Conservation (phyloP, 2,797 vertebrate species). For the Varecia variegata region DNA sequence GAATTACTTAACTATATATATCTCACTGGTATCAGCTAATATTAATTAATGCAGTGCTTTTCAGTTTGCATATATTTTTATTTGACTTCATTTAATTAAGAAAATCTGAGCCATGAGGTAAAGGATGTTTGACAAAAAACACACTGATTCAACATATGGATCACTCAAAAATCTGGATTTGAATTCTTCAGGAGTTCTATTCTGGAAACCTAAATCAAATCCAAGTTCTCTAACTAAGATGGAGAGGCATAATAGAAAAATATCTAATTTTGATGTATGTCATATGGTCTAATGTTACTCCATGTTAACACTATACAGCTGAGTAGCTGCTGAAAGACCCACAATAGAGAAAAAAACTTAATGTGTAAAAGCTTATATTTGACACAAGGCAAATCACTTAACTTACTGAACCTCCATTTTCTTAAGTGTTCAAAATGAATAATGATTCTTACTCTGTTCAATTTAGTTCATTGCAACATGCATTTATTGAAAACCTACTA, state of each 20-base stretch:
- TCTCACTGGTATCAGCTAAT: neutral
- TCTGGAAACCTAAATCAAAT: slow-evolving; percentile 51
- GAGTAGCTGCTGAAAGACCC: neutral
- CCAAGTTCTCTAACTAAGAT: slow-evolving; percentile 40
- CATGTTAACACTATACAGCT: neutral
- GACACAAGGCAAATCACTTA: neutral
- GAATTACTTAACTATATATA: neutral
- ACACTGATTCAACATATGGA: slow-evolving; percentile 31
- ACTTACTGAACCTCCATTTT: neutral
- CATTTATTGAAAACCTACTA: neutral
- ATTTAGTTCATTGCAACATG: neutral
- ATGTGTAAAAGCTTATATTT: slow-evolving; percentile 19
- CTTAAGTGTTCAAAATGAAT: neutral
- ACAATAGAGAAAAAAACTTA: neutral
- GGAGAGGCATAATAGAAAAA: slow-evolving; percentile 19
- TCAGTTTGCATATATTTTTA: slow-evolving; percentile 27
- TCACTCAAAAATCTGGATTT: slow-evolving; percentile 45
- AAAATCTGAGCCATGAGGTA: slow-evolving; percentile 55
- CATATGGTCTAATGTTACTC: neutral
- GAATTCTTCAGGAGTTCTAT: slow-evolving; percentile 48
- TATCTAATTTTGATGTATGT: neutral
- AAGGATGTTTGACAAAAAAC: slow-evolving; percentile 42
- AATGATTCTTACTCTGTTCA: slow-evolving; percentile 1
- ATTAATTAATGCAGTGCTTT: neutral
- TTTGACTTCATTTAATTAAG: slow-evolving; percentile 54